Conservation (phyloP, 2,888 invertebrate genomes). For the Diarsia mendica region DNA sequence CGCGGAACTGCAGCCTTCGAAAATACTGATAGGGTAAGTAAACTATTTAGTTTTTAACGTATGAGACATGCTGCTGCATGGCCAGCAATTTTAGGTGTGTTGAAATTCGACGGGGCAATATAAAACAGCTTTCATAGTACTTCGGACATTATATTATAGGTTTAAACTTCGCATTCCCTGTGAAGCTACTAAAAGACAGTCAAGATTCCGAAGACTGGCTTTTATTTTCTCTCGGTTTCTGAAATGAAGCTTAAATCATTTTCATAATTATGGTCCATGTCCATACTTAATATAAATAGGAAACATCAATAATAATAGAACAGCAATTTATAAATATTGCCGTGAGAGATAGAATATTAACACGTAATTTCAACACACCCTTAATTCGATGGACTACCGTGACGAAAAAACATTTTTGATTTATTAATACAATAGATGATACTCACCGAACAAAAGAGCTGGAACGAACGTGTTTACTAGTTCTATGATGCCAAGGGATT, state of each 20-base stretch:
- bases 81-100: background rate
- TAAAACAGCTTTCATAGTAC: background rate
- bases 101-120: background rate
- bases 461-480: conserved; percentile 52
- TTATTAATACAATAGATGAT: conserved; percentile 37
- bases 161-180: background rate
- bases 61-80: background rate
- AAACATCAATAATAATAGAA: background rate
- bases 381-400: background rate
- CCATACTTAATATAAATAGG: background rate
- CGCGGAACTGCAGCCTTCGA: conserved; percentile 93
- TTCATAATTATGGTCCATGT: background rate
- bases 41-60: background rate
- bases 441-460: conserved; percentile 39
- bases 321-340: background rate
- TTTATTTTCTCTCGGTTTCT: background rate
- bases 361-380: background rate
- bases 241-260: background rate
- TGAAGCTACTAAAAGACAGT: background rate
- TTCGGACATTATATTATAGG: no score
- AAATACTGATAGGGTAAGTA: conserved; percentile 86
- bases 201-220: background rate
- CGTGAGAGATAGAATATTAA: background rate
- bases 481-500: conserved; percentile 34
- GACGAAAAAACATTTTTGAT: conserved; percentile 13